Evolutionary conservation across 2,797 vertebrate genomes (phyloP), one percentile per base, ranked within the genome.

Genomic region (Morelia viridis): DNA sequence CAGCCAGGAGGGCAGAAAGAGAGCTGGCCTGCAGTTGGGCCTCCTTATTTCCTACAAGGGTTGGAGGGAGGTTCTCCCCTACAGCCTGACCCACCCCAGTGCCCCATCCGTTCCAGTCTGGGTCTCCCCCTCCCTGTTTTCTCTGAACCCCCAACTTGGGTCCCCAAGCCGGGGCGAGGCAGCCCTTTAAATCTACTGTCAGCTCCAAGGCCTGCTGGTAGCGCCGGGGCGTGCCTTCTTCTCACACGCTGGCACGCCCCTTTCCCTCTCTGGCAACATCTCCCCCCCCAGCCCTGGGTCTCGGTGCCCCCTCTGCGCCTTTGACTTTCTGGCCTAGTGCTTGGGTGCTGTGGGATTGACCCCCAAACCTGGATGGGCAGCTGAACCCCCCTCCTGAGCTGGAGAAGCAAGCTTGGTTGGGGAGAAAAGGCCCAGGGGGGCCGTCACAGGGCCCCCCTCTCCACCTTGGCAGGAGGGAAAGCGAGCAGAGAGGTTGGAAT

Each of bases 161-260:
- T 35, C 68, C 65, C 65, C 65, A 31, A 68, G 15, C n/a, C 13
- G 12, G n/a, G 12, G 4, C 50, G 7, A 53, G 50, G 50, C 50
- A 53, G 50, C n/a, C 68, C 68, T 71, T 71, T 31, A 35, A 71
- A 71, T 7, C 15, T 31, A 2, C n/a, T 15, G 31, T 6, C 68
- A 2, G 31, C 31, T 71, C 68, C 68, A 19, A 71, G 8, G 2
- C 68, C 2, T 0, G 31, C 31, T 53, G 50, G 5, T 15, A 71
- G 65, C 1, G 4, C 4, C 0, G 58, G 58, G 9, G 12, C 2
- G n/a, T 68, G 12, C n/a, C 2, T 1, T 2, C 35, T 5, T 31
- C 11, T 19, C 17, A 13, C 68, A 35, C 68, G 0, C 15, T 71
- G 7, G 68, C n/a, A 7, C 12, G 2, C 65, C 68, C 68, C 13